Conservation (phyloP, 2,113 vertebrate genomes). For the Oriolus oriolus region DNA sequence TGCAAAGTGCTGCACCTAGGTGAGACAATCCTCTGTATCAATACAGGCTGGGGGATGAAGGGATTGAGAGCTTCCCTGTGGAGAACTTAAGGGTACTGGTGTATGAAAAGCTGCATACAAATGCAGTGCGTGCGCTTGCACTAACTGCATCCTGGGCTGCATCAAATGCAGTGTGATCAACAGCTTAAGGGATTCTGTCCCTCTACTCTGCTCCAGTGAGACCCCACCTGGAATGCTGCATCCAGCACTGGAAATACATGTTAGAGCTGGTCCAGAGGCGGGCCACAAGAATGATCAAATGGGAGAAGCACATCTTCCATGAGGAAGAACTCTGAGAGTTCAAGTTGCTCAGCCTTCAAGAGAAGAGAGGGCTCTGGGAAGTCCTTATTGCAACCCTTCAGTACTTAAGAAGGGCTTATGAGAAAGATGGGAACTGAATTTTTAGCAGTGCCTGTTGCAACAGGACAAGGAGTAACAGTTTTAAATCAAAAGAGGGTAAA, state of each 20-base stretch:
- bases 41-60: not conserved
- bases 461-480: not conserved
- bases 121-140: accelerated
- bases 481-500: not conserved
- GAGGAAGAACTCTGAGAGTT: not conserved
- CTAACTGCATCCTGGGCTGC: not conserved
- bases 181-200: not conserved
- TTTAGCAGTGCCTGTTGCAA: not conserved
- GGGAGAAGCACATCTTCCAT: not conserved
- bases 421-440: not conserved
- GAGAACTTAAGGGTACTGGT: not conserved
- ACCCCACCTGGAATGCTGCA: not conserved
- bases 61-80: not conserved
- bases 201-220: not conserved
- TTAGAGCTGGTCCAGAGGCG: not conserved
- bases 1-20: not conserved
- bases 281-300: not conserved
- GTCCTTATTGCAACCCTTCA: not conserved
- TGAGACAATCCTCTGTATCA: not conserved
- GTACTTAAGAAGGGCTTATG: not conserved
- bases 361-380: not conserved
- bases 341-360: not conserved
- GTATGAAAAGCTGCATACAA: not conserved
- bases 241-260: not conserved
- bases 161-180: not conserved